Evolutionary conservation across 1,140 invertebrate genomes (phyloP), one percentile per base, ranked within the genome.

Genomic region (Agraylea sexmaculata): DNA sequence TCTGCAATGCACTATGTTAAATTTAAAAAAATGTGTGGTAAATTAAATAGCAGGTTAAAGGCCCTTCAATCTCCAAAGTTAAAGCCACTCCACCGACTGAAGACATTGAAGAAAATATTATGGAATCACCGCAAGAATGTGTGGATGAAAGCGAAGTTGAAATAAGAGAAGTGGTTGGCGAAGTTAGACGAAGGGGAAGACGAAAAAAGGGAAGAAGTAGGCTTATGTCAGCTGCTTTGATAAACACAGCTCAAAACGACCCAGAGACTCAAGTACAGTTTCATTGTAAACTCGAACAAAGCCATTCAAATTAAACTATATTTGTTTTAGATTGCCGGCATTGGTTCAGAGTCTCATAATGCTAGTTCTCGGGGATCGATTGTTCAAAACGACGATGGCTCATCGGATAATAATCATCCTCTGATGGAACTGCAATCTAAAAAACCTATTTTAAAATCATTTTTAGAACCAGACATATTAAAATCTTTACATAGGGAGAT

Each of bases 401-500:
- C 62, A 20, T 54, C 55, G 4, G 40, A 57, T 10, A 36, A 59
- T 0, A 25, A 54, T 0, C 51, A 54, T 4, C 51, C 53, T 2
- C 46, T 58, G 23, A 61, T 57, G 29, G 8, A 50, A 0, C 43
- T 41, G 3, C 36, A 43, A 1, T 28, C 55, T 4, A 52, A 46
- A 35, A 58, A 58, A 5, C 8, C 29, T 2, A 21, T 36, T 21
- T 3, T 19, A 30, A 58, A 63, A 27, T 70, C 67, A 1, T 77
- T 78, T 44, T 64, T 82, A 5, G 69, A 75, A 37, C 51, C 67
- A 1, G 70, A 78, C 3, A 69, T 79, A 23, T 56, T 83, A 13
- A 75, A 74, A 53, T 73, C 75, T 34, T 54, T 83, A 10, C 69
- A 74, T 23, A 58, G 78, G 42, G 74, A 80, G 53, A 58, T 82